Conservation (phyloP, 2,113 vertebrate species). For the Strigops habroptila region DNA sequence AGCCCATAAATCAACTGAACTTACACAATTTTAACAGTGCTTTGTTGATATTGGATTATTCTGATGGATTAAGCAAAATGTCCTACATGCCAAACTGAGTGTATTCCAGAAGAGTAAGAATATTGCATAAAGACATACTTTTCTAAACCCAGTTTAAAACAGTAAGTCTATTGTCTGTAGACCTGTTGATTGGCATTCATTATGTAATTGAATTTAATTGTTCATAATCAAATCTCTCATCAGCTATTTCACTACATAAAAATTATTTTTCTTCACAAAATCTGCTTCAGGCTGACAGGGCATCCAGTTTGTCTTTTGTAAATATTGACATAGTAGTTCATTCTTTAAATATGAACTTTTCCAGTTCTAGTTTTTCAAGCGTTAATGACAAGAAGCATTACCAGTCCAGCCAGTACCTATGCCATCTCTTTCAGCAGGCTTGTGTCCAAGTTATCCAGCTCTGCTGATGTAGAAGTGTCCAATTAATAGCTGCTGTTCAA, state of each 20-base stretch:
- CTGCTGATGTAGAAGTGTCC: not conserved
- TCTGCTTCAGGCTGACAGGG: not conserved
- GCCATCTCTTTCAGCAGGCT: not conserved
- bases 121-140: not conserved
- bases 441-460: not conserved
- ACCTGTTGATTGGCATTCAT: not conserved
- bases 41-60: not conserved
- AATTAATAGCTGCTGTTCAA: not conserved
- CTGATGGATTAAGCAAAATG: not conserved
- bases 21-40: not conserved
- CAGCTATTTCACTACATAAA: not conserved
- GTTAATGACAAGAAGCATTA: not conserved
- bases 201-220: not conserved
- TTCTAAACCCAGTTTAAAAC: not conserved
- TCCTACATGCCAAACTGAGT: not conserved
- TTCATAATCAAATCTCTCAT: not conserved
- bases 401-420: not conserved
- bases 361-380: not conserved
- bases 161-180: not conserved
- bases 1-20: not conserved
- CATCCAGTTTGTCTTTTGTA: not conserved
- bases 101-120: not conserved
- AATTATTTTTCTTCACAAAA: not conserved
- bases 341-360: not conserved
- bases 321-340: not conserved